Evolutionary conservation across 2,888 invertebrate species (phyloP).

Genomic region (Drosophila borborema): DNA sequence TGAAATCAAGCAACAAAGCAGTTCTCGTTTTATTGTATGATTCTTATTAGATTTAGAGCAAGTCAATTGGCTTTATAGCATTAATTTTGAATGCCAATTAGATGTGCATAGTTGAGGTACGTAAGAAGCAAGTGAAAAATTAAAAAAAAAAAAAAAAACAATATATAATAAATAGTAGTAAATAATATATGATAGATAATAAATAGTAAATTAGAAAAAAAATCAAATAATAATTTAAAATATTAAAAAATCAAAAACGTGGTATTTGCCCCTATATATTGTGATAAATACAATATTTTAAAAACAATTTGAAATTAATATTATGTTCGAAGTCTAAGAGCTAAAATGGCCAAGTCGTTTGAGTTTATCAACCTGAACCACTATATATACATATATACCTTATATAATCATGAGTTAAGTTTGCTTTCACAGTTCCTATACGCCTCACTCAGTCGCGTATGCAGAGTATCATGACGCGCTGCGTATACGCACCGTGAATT

Average conservation of each 20-base stretch:
- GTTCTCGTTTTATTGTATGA: background rate
- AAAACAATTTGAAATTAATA: too few species aligned
- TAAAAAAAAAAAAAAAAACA: background rate
- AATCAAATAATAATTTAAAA: too few species aligned
- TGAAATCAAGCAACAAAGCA: background rate
- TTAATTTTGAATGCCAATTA: background rate
- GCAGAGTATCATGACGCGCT: constrained; percentile 3
- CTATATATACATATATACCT: background rate
- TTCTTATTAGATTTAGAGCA: background rate
- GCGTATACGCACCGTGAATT: constrained; percentile 38
- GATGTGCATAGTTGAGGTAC: background rate
- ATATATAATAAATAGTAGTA: background rate
- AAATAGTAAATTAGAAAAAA: background rate
- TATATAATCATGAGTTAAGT: background rate
- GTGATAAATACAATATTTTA: too few species aligned
- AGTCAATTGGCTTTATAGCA: too few species aligned
- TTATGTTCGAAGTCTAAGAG: background rate
- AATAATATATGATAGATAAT: background rate
- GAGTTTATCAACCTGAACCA: background rate
- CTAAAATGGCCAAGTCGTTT: background rate
- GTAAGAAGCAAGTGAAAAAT: background rate
- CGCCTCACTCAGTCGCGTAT: background rate
- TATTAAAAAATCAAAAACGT: too few species aligned
- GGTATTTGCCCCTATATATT: too few species aligned
- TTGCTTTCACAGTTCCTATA: background rate